phyloP scores from a whole-genome alignment of 1,140 invertebrate species.

The Kradibia gibbosae region DNA sequence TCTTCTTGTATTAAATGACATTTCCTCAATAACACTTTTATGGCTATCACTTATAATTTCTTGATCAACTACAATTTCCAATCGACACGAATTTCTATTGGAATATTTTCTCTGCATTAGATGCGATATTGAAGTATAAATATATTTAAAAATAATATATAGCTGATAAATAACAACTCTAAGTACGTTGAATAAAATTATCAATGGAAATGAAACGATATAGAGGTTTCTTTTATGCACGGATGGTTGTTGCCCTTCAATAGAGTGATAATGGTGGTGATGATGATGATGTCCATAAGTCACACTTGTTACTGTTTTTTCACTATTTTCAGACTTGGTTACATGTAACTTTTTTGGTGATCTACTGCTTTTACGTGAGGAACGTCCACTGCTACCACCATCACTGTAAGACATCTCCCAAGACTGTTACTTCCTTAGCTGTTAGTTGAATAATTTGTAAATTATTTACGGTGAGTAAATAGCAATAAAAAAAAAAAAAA shows the following conservation, averaged over 20 bases:
- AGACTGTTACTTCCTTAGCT: constrained; percentile 7
- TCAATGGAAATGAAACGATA: constrained; percentile 87
- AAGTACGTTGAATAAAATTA: constrained; percentile 86
- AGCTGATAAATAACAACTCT: constrained; percentile 86
- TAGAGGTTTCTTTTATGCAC: constrained; percentile 90
- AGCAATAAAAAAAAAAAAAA: no score
- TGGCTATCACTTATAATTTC: constrained; percentile 62
- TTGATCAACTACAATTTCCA: constrained; percentile 68
- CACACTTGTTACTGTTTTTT: constrained; percentile 66
- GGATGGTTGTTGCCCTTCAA: constrained; percentile 71
- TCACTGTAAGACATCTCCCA: constrained; percentile 73
- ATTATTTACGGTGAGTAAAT: no score
- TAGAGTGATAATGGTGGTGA: constrained; percentile 62
- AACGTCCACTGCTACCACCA: constrained; percentile 71
- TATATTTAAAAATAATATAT: constrained; percentile 87
- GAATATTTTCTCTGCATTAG: constrained; percentile 78
- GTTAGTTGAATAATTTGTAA: background rate
- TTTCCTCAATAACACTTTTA: constrained; percentile 60
- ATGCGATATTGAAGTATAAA: constrained; percentile 84
- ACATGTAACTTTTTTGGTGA: constrained; percentile 72
- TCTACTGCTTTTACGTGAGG: constrained; percentile 69
- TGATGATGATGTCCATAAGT: constrained; percentile 64
- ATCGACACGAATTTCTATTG: constrained; percentile 71
- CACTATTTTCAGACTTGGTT: constrained; percentile 69
- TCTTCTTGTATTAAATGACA: constrained; percentile 69